Conservation (phyloP, 2,888 invertebrate species). For the Lymantria monacha region DNA sequence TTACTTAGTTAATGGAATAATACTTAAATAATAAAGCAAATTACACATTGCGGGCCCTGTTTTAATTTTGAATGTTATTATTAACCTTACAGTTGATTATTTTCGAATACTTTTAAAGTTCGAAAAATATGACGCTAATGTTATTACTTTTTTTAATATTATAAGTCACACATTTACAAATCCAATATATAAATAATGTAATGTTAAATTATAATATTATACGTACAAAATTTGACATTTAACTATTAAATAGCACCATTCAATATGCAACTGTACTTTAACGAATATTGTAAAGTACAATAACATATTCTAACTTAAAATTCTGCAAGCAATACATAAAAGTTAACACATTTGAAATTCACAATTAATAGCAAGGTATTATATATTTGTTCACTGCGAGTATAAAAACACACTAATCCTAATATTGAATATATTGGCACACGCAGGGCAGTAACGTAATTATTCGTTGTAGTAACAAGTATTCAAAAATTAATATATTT, state of each 20-base stretch:
- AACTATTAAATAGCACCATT: slow-evolving; percentile 68
- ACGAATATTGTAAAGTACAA: slow-evolving; percentile 49
- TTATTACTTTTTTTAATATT: slow-evolving; percentile 21
- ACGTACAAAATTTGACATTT: slow-evolving; percentile 38
- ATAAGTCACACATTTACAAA: slow-evolving; percentile 38
- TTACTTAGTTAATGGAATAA: slow-evolving; percentile 79
- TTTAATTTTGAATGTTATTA: slow-evolving; percentile 33
- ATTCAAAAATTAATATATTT: slow-evolving; percentile 62
- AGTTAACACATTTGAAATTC: slow-evolving; percentile 1
- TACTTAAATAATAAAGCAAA: slow-evolving; percentile 71
- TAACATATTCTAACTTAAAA: slow-evolving; percentile 48
- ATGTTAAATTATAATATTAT: slow-evolving; percentile 32
- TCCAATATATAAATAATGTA: slow-evolving; percentile 37
- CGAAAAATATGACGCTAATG: slow-evolving; percentile 21
- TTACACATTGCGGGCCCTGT: slow-evolving; percentile 51
- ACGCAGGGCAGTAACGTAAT: slow-evolving; percentile 48
- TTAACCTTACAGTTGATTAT: slow-evolving; percentile 13
- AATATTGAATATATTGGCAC: slow-evolving; percentile 56
- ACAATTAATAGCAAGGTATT: slow-evolving; percentile 6
- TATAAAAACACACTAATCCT: slow-evolving; percentile 9
- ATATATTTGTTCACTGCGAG: slow-evolving; percentile 9
- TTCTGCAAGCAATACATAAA: slow-evolving; percentile 19
- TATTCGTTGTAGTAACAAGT: slow-evolving; percentile 61
- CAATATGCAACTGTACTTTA: slow-evolving; percentile 62
- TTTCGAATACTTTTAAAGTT: slow-evolving; percentile 31